A percentile compares a stretch with the other conserved stretches of the same genome.
These are phyloP conservation scores for Musca vetustissima DNA, from an alignment of 1,140 invertebrate genomes.

Conservation along the genomic window DNA sequence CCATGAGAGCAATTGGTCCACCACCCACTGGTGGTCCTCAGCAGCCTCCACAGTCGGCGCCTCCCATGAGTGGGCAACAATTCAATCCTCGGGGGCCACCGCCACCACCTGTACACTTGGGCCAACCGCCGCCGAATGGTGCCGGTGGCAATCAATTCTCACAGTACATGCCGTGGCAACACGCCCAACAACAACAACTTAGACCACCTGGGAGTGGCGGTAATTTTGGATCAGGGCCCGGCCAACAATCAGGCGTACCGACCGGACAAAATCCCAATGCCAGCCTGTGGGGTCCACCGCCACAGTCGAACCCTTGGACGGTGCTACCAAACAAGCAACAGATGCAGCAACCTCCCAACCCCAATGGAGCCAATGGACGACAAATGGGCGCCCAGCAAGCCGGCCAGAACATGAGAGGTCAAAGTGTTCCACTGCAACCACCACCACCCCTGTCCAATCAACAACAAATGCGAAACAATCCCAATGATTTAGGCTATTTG, in stretches of 20 bases:
- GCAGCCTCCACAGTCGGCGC: slow-evolving; percentile 26
- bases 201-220: slow-evolving; percentile 24
- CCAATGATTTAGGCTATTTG: slow-evolving; percentile 47
- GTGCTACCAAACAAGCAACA: slow-evolving; percentile 41
- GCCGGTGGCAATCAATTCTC: slow-evolving; percentile 26
- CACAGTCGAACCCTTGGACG: slow-evolving; percentile 53
- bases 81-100: slow-evolving; percentile 27
- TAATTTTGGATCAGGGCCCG: slow-evolving; percentile 29
- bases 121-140: slow-evolving; percentile 9
- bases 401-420: slow-evolving; percentile 35
- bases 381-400: slow-evolving; percentile 37
- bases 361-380: slow-evolving; percentile 28
- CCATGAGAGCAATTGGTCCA: slow-evolving; percentile 32
- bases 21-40: slow-evolving; percentile 28
- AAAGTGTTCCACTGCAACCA: slow-evolving; percentile 39
- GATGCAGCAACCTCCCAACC: slow-evolving; percentile 31
- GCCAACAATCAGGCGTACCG: slow-evolving; percentile 31
- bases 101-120: slow-evolving; percentile 23
- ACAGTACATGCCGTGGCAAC: slow-evolving; percentile 31
- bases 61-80: slow-evolving; percentile 28
- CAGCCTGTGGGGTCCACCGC: slow-evolving; percentile 52
- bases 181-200: slow-evolving; percentile 31
- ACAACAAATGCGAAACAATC: slow-evolving; percentile 42
- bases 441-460: slow-evolving; percentile 32
- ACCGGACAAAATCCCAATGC: slow-evolving; percentile 50